Evolutionary conservation across 1,140 invertebrate species (phyloP).

Genomic region (Drosophila dunni): DNA sequence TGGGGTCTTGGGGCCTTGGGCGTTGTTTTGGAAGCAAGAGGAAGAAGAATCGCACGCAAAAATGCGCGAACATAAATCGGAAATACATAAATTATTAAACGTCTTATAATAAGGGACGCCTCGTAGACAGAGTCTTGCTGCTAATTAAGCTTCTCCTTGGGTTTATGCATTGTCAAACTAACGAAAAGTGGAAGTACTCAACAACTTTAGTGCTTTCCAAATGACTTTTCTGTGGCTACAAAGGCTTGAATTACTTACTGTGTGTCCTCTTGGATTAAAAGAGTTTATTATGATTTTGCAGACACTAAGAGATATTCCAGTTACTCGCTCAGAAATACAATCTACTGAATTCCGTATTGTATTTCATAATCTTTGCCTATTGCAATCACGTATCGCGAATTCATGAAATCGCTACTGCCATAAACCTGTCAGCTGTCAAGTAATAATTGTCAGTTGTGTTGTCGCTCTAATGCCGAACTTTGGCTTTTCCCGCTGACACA

Average conservation of each 20-base stretch:
- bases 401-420: slow-evolving; percentile 45
- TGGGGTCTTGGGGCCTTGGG: background rate
- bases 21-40: slow-evolving; percentile 28
- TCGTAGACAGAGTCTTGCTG: slow-evolving; percentile 1
- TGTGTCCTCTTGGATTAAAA: too few relatives aligned
- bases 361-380: slow-evolving; percentile 14
- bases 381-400: slow-evolving; percentile 44
- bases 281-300: too few relatives aligned
- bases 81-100: slow-evolving; percentile 82
- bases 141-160: slow-evolving; percentile 56
- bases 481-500: background rate
- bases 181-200: background rate
- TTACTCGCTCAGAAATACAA: background rate
- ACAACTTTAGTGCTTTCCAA: too few relatives aligned
- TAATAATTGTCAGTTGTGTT: slow-evolving; percentile 77
- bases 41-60: slow-evolving; percentile 53
- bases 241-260: too few relatives aligned
- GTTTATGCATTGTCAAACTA: slow-evolving; percentile 27
- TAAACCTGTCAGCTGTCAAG: slow-evolving; percentile 71
- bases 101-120: slow-evolving; percentile 64
- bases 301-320: too few relatives aligned
- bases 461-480: slow-evolving; percentile 67
- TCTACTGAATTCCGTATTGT: background rate
- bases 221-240: too few relatives aligned
- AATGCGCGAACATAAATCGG: slow-evolving; percentile 76